Evolutionary conservation across 2,888 invertebrate genomes (phyloP), one percentile per base, ranked within the genome.

Genomic region (Entomobrya multifasciata): DNA sequence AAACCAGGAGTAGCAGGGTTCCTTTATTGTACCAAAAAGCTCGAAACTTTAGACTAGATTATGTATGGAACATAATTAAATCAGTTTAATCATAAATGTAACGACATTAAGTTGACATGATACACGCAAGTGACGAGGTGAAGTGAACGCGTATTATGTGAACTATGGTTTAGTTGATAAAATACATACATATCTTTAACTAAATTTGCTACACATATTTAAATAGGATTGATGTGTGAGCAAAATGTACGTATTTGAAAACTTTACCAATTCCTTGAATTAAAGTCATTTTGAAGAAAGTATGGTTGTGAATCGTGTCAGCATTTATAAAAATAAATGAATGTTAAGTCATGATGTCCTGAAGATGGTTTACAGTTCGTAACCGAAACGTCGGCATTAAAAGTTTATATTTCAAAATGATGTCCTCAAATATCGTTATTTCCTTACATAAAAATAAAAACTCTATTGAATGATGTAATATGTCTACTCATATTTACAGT

Each of bases 11-110:
- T 72, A 72, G 72, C 72, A 72, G 72, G 72, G 72, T 72, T 11
- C 49, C 72, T 49, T 72, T 36, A 36, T 36, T 52, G 72, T 72
- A 72, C 72, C 72, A 72, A 72, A 72, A 49, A 72, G 49, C n/a
- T 72, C 13, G n/a, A 72, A 72, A 72, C 72, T 49, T 49, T 72
- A 72, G 52, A 49, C 17, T 36, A 65, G 17, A 17, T 6, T 36
- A 36, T 36, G 8, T 36, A 36, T 36, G 8, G 4, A 36, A 36
- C 8, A 36, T 4, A 36, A 6, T 36, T 36, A 6, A 36, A 36
- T 8, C 36, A 36, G 4, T 36, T 36, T 8, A 36, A 36, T n/a
- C n/a, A n/a, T 36, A 36, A 36, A 36, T 36, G 4, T 36, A 6
- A 4, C 36, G 36, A 8, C 4, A 36, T 36, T 6, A 36, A 36